These are phyloP conservation scores for Drosophila fungiperda DNA, from an alignment of 2,888 invertebrate species.

Conservation along the genomic window DNA sequence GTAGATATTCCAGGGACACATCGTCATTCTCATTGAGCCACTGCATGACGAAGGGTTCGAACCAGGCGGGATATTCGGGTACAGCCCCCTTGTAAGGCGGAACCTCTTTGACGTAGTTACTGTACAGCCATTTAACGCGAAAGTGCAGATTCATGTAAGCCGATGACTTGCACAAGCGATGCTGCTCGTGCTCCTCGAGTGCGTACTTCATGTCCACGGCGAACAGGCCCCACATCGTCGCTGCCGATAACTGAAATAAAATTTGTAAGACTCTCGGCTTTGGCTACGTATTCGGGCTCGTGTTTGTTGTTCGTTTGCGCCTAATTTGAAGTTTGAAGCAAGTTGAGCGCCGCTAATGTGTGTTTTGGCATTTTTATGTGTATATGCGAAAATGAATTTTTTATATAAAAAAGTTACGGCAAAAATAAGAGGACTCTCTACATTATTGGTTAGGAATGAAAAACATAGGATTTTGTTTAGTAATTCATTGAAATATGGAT, in stretches of 20 bases:
- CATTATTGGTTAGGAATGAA: no score
- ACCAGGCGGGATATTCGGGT: conserved; percentile 99
- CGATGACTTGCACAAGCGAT: conserved; percentile 97
- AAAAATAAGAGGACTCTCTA: no score
- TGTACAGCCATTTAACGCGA: conserved; percentile 99
- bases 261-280: not conserved
- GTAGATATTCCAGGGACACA: conserved; percentile 98
- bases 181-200: conserved; percentile 98
- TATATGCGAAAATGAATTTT: no score
- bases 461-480: not conserved
- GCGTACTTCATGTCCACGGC: conserved; percentile 99
- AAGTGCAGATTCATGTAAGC: conserved; percentile 99
- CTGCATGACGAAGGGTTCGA: conserved; percentile 99
- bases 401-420: no score
- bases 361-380: not conserved
- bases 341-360: not conserved
- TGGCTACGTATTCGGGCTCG: not conserved
- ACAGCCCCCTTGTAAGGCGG: conserved; percentile 98
- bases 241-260: conserved; percentile 92
- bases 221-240: conserved; percentile 98
- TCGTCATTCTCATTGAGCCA: conserved; percentile 99
- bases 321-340: not conserved
- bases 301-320: not conserved
- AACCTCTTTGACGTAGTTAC: conserved; percentile 98
- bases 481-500: not conserved